Conservation (phyloP, 1,140 invertebrate species). For the Philopotamus ludificatus region DNA sequence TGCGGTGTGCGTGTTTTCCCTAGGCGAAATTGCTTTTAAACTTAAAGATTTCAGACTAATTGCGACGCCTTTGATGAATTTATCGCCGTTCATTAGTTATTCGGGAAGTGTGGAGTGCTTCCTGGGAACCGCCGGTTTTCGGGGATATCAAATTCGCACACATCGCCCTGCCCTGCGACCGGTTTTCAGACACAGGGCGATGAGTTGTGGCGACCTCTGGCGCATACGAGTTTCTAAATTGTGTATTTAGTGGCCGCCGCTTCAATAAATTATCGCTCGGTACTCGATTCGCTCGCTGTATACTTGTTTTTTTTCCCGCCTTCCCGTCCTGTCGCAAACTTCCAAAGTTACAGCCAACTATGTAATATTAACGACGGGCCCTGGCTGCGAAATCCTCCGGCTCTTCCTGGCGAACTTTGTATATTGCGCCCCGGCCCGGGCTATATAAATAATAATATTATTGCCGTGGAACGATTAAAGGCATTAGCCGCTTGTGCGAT, state of each 20-base stretch:
- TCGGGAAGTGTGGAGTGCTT: background rate
- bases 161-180: too few species aligned
- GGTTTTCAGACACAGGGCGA: too few species aligned
- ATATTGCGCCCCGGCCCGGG: background rate
- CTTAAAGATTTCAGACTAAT: background rate
- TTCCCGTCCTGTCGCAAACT: conserved; percentile 16
- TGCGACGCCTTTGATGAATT: conserved; percentile 3
- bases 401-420: background rate
- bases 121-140: background rate
- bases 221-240: too few species aligned
- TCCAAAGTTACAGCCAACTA: conserved; percentile 17
- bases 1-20: too few species aligned
- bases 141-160: too few species aligned
- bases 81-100: background rate
- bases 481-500: conserved; percentile 27
- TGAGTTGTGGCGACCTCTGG: too few species aligned
- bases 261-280: conserved; percentile 13
- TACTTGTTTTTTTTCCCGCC: too few species aligned
- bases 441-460: conserved; percentile 29
- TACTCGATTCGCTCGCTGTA: too few species aligned
- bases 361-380: conserved; percentile 17
- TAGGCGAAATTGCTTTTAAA: background rate
- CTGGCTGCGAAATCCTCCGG: conserved; percentile 4
- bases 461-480: conserved; percentile 31
- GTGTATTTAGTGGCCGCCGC: too few species aligned